Base-by-base conservation (phyloP, 2,888 invertebrate genomes). In the Sinotaia quadrata region DNA sequence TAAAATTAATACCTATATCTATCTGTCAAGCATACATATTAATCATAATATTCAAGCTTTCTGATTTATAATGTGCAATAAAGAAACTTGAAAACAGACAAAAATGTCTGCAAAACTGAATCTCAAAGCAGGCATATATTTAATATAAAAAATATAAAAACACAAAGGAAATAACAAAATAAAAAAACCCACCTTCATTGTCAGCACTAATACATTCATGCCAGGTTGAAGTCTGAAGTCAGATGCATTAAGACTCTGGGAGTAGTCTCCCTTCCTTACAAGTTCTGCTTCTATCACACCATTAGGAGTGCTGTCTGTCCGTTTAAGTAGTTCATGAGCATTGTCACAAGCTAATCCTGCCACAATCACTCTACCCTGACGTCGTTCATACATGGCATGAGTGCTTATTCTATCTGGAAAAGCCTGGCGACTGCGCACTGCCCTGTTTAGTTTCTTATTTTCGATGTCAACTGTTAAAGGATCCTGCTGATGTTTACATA, bases 211-310 rank as follows among this genome's bases (percentile, higher is more conserved):
- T 21, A 75, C 78, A 78, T 90, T 91, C 31, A 76, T 78, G 54
- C 91, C 91, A 29, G 90, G 90, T 68, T 86, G 79, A n/a, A 89
- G 76, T 2, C 77, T 76, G 61, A 89, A 81, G 78, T 88, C 80
- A 44, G 81, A 73, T 1, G 89, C 87, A 18, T 83, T 84, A n/a
- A 94, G 91, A 71, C 90, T 90, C 71, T 90, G 90, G 24, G 91
- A 91, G 78, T 92, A 94, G 83, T 93, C 93, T 52, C 91, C 92
- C 78, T 93, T 91, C 0, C 90, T 84, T 2, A 92, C 92, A 2
- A 91, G 91, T 0, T 67, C 67, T 7, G 69, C 92, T 0, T 92
- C 91, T 87, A 44, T 92, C 0, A 92, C 91, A 87, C 33, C 36
- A 15, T 37, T 44, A 15, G 73, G 65, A 18, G 78, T 41, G 57